Evolutionary conservation across 2,113 vertebrate genomes (phyloP), one percentile per base, ranked within the genome.

Genomic region (Macquaria ambigua): DNA sequence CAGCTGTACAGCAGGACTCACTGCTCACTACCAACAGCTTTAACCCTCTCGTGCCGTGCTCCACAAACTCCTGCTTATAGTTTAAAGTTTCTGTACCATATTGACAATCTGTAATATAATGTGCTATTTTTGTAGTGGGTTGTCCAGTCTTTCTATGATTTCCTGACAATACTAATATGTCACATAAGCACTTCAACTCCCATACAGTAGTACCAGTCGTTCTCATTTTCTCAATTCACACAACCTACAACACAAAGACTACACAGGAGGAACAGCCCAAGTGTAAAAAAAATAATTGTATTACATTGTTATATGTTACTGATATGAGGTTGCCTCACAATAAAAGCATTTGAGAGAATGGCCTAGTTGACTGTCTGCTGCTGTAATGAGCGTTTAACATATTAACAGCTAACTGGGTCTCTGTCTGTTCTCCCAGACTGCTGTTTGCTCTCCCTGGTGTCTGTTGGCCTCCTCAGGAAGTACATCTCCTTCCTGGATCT

Each of bases 401-500:
- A 56, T 79, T 79, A 84, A 73, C 43, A 59, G n/a, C 77, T 89
- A 69, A 87, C 74, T 63, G 20, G 18, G 18, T 82, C 68, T 86
- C 66, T 87, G 56, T 90, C 56, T 63, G 78, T 70, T 67, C 83
- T 73, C 43, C 3, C 31, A 99, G 98, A 95, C 50, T 99, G 97
- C 77, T 81, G 3, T 0, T 93, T 97, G 71, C 93, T 99, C 0
- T 93, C 95, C 3, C 94, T 99, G 21, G 93, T 96, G 74, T 97
- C 97, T 0, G 96, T 98, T 8, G 96, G 92, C 77, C 61, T 97
- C 78, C 75, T 98, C 79, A 96, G 98, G 82, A 99, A 99, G 80
- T 99, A 99, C 83, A 43, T 97, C 63, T 97, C 96, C 20, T 12
- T 98, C 66, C 92, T 99, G 84, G 98, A 99, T 55, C 90, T 98